Base-by-base conservation (phyloP, 2,888 invertebrate genomes). In the Drosophila fungiperda region DNA sequence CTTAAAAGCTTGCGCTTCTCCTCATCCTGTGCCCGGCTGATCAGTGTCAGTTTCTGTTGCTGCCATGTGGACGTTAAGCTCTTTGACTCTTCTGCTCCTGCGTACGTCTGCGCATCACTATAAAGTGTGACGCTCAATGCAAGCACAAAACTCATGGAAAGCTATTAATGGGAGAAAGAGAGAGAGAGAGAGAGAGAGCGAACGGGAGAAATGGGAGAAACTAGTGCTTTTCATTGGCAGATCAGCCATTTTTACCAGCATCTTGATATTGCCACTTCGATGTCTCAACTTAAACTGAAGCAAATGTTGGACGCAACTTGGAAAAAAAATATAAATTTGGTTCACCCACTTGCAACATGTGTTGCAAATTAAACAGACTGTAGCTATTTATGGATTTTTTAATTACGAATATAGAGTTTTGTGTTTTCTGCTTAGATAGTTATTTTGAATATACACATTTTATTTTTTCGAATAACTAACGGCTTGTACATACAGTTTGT, bases 41-140 rank as follows among this genome's bases (percentile, higher is more conserved):
- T 92, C 38, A 94, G 91, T 68, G 93, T 93, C 29, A 94, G 89
- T 89, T 94, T 94, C 72, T 90, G 92, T 2, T 26, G 20, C 15
- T 35, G 29, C 94, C 48, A 94, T 90, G 67, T 52, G 29, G 45
- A 50, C 52, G 32, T 23, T 11, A 45, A 57, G 42, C 23, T 58
- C 3, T 1, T 42, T n/a, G 40, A 1, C 1, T 20, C 53, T 12
- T 33, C 42, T 26, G 29, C 48, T 36, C n/a, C 55, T n/a, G 35
- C 48, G 36, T 55, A 50, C 17, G 36, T 7, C 8, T 26, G 60
- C n/a, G 68, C 72, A 9, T 65, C 36, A 33, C 68, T 40, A 38
- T 71, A 70, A 6, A 79, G 40, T n/a, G 62, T 52, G 2, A 60
- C 67, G n/a, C 65, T 66, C 35, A 88, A 60, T 17, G 74, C 60